Conservation (phyloP, 2,888 invertebrate species). For the Nemotelus nigrinus region DNA sequence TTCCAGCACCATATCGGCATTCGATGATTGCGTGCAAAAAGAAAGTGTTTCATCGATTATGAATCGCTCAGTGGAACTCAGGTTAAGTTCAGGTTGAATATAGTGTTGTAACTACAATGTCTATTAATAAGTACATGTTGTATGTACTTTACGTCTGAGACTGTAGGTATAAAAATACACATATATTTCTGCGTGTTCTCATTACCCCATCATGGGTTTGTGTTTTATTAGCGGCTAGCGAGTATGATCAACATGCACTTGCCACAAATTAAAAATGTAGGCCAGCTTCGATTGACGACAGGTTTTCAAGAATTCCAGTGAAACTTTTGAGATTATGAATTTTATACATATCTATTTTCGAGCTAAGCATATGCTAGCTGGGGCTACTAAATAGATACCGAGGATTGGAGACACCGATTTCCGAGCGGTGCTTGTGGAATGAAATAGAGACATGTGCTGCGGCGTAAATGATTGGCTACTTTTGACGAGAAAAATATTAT, state of each 20-base stretch:
- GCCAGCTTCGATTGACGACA: conserved; percentile 6
- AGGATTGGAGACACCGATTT: too few species aligned
- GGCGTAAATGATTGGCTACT: background rate
- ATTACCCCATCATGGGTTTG: background rate
- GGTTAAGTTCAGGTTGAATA: conserved; percentile 17
- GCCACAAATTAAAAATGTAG: conserved; percentile 38
- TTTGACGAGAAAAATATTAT: background rate
- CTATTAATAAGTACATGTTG: too few species aligned
- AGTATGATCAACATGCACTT: background rate
- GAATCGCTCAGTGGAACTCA: background rate
- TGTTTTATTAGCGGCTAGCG: background rate
- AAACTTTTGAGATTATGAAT: conserved; percentile 36
- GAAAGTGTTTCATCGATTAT: conserved; percentile 35
- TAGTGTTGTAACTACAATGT: background rate
- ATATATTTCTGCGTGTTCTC: too few species aligned
- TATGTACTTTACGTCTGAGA: too few species aligned
- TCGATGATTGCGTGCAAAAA: conserved; percentile 28
- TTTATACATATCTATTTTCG: conserved; percentile 20
- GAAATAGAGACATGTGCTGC: background rate
- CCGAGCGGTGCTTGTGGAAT: background rate
- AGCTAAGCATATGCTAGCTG: background rate
- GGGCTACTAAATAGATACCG: too few species aligned
- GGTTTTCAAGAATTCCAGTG: conserved; percentile 30
- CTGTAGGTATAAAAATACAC: too few species aligned
- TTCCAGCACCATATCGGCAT: background rate